phyloP scores from a whole-genome alignment of 2,888 invertebrate species.

The Aporophyla lueneburgensis region DNA sequence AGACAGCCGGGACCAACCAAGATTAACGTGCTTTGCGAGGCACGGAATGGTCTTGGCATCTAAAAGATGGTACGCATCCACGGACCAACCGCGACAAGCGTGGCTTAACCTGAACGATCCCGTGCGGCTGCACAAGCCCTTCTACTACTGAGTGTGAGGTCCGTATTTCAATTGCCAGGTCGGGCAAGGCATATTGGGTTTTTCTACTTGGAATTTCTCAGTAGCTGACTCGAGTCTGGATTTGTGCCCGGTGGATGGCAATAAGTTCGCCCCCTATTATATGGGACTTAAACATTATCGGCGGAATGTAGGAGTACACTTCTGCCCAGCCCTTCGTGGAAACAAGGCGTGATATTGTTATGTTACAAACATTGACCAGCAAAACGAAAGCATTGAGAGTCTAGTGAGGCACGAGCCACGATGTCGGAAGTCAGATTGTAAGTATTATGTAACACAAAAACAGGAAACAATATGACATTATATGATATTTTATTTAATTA shows the following conservation, averaged over 20 bases:
- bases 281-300: background rate
- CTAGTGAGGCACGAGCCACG: conserved; percentile 47
- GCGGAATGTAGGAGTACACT: background rate
- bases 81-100: too few relatives aligned
- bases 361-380: conserved; percentile 30
- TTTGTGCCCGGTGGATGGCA: background rate
- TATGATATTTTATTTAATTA: conserved; percentile 73
- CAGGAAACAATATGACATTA: conserved; percentile 75
- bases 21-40: too few relatives aligned
- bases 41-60: too few relatives aligned
- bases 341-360: background rate
- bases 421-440: conserved; percentile 63
- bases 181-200: too few relatives aligned
- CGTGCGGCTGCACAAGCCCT: too few relatives aligned
- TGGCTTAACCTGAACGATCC: too few relatives aligned
- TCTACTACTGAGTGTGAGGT: background rate
- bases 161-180: background rate
- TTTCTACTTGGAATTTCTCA: background rate
- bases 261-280: background rate
- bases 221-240: background rate
- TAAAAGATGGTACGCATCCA: too few relatives aligned
- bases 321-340: background rate
- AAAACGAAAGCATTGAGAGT: conserved; percentile 48
- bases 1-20: too few relatives aligned
- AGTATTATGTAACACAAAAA: conserved; percentile 71